A percentile compares a stretch with the other conserved stretches of the same genome.
Conservation (phyloP, 2,888 invertebrate genomes). For the Idaea dimidiata region DNA sequence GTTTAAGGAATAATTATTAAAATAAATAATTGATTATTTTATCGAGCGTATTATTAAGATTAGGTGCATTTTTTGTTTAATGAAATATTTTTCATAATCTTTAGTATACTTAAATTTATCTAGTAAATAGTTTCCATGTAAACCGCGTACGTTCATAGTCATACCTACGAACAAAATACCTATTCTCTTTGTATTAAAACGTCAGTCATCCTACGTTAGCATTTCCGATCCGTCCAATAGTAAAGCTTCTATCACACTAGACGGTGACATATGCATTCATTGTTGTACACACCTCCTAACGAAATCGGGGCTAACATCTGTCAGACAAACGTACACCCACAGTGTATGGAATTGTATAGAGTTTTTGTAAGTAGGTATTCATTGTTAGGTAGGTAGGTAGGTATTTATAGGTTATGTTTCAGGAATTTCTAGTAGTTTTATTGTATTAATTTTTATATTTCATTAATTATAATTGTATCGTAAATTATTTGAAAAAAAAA, state of each 20-base stretch:
- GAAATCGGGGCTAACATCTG: slow-evolving; percentile 59
- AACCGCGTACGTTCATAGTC: neutral
- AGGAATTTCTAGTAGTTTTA: neutral
- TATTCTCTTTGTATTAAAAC: slow-evolving; percentile 6
- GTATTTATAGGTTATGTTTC: neutral
- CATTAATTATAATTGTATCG: too few relatives aligned
- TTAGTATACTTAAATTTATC: neutral
- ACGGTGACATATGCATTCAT: slow-evolving; percentile 59
- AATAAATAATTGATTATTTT: too few relatives aligned
- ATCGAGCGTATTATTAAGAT: too few relatives aligned
- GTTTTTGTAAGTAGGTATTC: slow-evolving; percentile 4
- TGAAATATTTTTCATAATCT: too few relatives aligned
- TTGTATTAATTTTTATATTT: too few relatives aligned
- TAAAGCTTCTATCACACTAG: slow-evolving; percentile 35
- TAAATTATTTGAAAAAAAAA: too few relatives aligned
- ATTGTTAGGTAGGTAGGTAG: neutral
- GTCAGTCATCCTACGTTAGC: slow-evolving; percentile 59
- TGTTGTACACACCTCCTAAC: slow-evolving; percentile 61
- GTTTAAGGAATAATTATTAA: too few relatives aligned
- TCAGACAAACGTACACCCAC: slow-evolving; percentile 68
- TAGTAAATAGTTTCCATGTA: neutral
- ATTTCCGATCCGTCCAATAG: slow-evolving; percentile 60
- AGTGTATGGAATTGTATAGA: slow-evolving; percentile 7
- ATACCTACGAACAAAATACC: neutral
- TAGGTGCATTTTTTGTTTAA: too few relatives aligned